Conservation (phyloP, 2,888 invertebrate species). For the Anoplius nigerrimus region DNA sequence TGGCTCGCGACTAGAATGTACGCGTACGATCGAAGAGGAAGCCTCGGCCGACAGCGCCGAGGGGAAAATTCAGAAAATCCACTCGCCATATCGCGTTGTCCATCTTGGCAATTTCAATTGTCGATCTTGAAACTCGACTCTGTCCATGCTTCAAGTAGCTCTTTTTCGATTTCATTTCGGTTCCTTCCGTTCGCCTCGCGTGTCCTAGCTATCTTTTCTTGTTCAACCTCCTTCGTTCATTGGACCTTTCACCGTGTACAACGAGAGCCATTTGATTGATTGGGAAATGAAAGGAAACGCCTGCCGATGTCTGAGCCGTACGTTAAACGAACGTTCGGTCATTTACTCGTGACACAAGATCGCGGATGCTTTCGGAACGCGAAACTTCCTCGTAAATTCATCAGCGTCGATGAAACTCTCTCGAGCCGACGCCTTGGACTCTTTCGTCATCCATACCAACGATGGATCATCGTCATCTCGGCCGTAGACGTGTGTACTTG, state of each 20-base stretch:
- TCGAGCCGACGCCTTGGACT: constrained; percentile 4
- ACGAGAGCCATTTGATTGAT: constrained; percentile 31
- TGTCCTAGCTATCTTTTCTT: background rate
- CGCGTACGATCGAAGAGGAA: no score
- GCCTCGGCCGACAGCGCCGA: no score
- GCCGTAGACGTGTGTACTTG: background rate
- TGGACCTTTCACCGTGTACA: constrained; percentile 43
- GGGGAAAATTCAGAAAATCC: no score
- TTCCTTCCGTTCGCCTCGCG: background rate
- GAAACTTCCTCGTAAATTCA: constrained; percentile 12
- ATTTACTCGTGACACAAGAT: constrained; percentile 23
- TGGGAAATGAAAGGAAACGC: constrained; percentile 30
- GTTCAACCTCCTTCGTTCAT: constrained; percentile 22
- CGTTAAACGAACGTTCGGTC: constrained; percentile 15
- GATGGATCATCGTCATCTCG: constrained; percentile 5
- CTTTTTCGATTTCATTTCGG: background rate
- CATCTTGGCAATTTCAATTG: no score
- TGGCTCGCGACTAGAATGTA: no score
- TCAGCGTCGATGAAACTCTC: background rate
- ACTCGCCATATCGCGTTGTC: no score
- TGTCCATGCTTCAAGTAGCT: no score
- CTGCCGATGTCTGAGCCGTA: constrained; percentile 16
- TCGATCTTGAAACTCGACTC: no score
- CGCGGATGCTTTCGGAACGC: constrained; percentile 11
- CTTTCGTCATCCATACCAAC: no score